These are phyloP conservation scores for Buceros bicornis DNA, from an alignment of 2,797 vertebrate species.

Conservation along the genomic window DNA sequence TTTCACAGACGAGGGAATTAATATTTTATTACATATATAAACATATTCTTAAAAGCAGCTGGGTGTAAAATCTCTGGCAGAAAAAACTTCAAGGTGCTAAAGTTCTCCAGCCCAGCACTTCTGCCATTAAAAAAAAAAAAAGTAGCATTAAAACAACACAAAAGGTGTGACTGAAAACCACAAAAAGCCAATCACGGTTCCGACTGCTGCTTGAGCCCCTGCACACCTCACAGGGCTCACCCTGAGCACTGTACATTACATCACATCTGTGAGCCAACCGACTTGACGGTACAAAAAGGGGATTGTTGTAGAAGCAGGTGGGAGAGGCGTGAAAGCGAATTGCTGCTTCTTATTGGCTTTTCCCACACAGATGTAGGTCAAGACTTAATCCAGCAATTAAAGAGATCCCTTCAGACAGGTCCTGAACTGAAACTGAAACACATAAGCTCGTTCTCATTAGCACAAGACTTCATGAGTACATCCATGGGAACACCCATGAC, in stretches of 20 bases:
- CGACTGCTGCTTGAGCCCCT: not conserved
- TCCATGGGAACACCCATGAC: not conserved
- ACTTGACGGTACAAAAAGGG: not conserved
- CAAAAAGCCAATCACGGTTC: not conserved
- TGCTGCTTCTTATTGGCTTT: not conserved
- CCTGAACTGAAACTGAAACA: not conserved
- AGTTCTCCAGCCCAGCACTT: slow-evolving; percentile 19
- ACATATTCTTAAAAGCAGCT: slow-evolving; percentile 61
- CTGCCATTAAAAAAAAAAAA: slow-evolving; percentile 1
- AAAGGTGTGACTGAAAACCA: not conserved
- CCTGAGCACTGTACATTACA: not conserved
- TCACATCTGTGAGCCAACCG: not conserved
- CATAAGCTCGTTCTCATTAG: not conserved
- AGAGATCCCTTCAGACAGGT: not conserved
- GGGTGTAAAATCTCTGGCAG: slow-evolving; percentile 52
- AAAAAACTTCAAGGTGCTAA: slow-evolving; percentile 16
- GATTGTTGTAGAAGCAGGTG: not conserved
- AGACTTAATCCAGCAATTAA: not conserved
- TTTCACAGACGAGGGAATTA: slow-evolving; percentile 53
- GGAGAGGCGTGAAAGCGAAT: not conserved
- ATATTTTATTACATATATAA: slow-evolving; percentile 57
- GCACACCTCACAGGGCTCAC: not conserved
- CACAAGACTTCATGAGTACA: not conserved
- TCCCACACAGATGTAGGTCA: not conserved
- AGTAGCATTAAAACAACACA: not conserved